A percentile compares a stretch with the other conserved stretches of the same genome.
Conservation (phyloP, 1,140 invertebrate species). For the Gryllus bimaculatus region DNA sequence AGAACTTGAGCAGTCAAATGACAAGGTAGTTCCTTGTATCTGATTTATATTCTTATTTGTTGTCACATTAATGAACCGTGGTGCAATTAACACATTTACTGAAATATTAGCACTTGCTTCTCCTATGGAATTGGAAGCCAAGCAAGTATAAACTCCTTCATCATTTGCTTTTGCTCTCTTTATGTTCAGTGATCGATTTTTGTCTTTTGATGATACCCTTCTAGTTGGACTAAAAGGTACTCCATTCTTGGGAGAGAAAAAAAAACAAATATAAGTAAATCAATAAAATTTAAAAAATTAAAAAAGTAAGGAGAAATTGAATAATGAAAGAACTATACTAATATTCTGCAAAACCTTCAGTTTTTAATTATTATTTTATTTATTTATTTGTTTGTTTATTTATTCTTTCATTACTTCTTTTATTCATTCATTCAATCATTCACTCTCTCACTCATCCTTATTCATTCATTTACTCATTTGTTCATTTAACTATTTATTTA, state of each 20-base stretch:
- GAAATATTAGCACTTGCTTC: not conserved
- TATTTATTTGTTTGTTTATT: too few species aligned
- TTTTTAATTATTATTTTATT: too few species aligned
- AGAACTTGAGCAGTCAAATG: not conserved
- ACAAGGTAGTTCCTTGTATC: not conserved
- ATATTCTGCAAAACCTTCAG: too few species aligned
- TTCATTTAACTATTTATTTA: too few species aligned
- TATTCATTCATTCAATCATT: too few species aligned
- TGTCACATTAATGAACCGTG: not conserved
- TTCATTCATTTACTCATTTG: too few species aligned
- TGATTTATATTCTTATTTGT: not conserved
- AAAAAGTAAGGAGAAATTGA: too few species aligned
- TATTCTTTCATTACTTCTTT: too few species aligned
- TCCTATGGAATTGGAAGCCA: not conserved
- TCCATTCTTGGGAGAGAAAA: not conserved
- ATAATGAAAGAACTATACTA: too few species aligned
- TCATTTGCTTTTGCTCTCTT: not conserved
- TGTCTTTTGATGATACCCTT: not conserved
- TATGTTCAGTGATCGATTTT: not conserved
- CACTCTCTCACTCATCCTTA: too few species aligned
- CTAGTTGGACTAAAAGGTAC: not conserved
- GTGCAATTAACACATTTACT: not conserved
- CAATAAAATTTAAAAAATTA: too few species aligned
- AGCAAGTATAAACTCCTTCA: not conserved
- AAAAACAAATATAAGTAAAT: too few species aligned